Evolutionary conservation across 1,140 invertebrate genomes (phyloP), one percentile per base, ranked within the genome.

Genomic region (Lucilia cuprina): DNA sequence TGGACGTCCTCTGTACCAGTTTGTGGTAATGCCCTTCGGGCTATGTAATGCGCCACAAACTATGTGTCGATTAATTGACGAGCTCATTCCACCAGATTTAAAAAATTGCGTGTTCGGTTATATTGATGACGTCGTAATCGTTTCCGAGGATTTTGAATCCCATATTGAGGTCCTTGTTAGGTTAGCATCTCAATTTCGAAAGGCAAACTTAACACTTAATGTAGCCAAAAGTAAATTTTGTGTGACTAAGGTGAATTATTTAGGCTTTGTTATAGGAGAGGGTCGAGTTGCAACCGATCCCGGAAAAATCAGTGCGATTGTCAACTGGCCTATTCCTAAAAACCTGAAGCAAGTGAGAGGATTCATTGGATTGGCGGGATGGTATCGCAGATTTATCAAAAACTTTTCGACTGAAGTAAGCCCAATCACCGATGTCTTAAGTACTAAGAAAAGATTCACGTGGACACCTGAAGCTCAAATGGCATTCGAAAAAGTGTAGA

Each of bases 41-140:
- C 50, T 86, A 74, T 60, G 74, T 1, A 85, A 85, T 70, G 85
- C 84, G 14, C 82, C 85, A 19, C 85, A 85, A 50, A 86, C 84
- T n/a, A 80, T 85, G 55, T 83, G 85, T 19, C 50, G 82, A 13
- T 70, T 83, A 41, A 70, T 83, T 19, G 82, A 82, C 13, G 25
- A 14, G 2, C 21, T 82, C 14, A 82, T 60, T 21, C 47, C 47
- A 1, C 30, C 49, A 17, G 14, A 82, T 21, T 49, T 82, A 34
- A 60, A 25, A 60, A 60, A 82, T 9, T 60, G 49, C 2, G 82
- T 82, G 14, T 82, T 82, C 13, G 82, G 55, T 10, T 82, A 82
- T 14, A 17, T 82, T 7, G 47, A 82, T 10, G 82, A 82, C 21
- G 9, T 82, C 0, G 19, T 82, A 14, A 60, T 55, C 12, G 14